A percentile compares a stretch with the other conserved stretches of the same genome.
Conservation (phyloP, 2,797 vertebrate species). For the Lagodon rhomboides region DNA sequence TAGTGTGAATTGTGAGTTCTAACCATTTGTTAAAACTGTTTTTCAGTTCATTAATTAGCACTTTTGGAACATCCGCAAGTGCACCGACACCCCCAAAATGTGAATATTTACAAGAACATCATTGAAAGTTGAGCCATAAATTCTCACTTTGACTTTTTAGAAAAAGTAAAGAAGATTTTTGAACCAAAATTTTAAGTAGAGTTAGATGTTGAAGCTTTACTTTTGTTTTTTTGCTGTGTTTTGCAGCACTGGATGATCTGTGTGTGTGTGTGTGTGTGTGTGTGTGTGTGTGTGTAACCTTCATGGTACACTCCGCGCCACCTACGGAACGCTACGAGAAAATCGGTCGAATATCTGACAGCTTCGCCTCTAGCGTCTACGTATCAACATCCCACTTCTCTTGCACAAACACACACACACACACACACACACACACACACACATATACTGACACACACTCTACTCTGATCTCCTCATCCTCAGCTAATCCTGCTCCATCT, state of each 20-base stretch:
- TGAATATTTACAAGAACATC: not conserved
- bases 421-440: slow-evolving; percentile 32
- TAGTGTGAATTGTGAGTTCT: too few species aligned
- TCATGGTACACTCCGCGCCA: slow-evolving; percentile 46
- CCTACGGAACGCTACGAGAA: slow-evolving; percentile 62
- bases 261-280: not conserved
- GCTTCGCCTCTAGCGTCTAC: slow-evolving; percentile 70
- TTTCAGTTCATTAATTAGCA: not conserved
- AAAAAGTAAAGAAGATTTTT: not conserved
- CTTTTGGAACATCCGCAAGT: slow-evolving; percentile 35
- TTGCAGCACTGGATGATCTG: not conserved
- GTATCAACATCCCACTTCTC: slow-evolving; percentile 71
- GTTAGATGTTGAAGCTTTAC: slow-evolving; percentile 18
- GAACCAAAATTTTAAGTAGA: not conserved
- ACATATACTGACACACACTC: slow-evolving; percentile 37
- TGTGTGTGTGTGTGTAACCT: slow-evolving; percentile 13
- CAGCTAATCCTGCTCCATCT: slow-evolving; percentile 78
- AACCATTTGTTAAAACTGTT: too few species aligned
- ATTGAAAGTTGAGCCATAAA: not conserved
- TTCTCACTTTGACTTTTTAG: not conserved
- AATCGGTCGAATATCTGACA: slow-evolving; percentile 71
- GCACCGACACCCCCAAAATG: not conserved
- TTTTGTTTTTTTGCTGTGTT: slow-evolving; percentile 9
- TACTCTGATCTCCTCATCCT: slow-evolving; percentile 73
- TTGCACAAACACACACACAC: slow-evolving; percentile 36